Conservation (phyloP, 2,113 vertebrate species). For the Phalacrocorax brasilianus region DNA sequence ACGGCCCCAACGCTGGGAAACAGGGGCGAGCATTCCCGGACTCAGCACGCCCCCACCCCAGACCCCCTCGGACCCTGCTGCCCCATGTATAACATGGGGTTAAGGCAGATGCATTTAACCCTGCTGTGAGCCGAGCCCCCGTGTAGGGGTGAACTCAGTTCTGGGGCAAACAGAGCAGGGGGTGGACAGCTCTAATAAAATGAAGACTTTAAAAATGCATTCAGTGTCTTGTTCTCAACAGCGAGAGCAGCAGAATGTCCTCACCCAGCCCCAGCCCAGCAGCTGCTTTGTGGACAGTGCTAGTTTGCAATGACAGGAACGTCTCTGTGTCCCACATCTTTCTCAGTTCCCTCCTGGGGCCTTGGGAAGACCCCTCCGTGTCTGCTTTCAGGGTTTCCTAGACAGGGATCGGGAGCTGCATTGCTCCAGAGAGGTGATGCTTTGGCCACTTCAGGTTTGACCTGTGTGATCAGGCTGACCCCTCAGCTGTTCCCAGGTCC, state of each 20-base stretch:
- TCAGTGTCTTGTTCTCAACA: neutral
- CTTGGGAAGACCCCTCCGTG: neutral
- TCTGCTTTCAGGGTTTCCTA: neutral
- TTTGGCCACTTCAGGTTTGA: neutral
- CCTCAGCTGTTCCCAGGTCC: neutral
- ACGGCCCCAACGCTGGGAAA: rapidly evolving
- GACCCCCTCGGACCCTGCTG: neutral
- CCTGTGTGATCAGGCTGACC: neutral
- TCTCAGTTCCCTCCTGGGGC: rapidly evolving
- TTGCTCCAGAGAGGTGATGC: neutral
- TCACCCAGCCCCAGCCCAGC: neutral
- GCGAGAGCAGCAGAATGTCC: rapidly evolving
- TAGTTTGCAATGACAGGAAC: neutral
- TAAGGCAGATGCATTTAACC: neutral
- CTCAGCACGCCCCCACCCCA: rapidly evolving
- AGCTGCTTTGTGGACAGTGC: neutral
- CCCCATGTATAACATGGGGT: rapidly evolving
- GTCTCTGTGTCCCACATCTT: rapidly evolving
- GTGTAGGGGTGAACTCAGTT: neutral
- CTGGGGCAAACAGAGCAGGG: rapidly evolving
- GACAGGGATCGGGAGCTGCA: rapidly evolving
- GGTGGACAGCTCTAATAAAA: neutral
- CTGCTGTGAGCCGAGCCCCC: rapidly evolving
- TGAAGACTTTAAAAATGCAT: neutral
- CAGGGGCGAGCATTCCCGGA: neutral